Base-by-base conservation (phyloP, 1,140 invertebrate species). In the Micrasema minimum region DNA sequence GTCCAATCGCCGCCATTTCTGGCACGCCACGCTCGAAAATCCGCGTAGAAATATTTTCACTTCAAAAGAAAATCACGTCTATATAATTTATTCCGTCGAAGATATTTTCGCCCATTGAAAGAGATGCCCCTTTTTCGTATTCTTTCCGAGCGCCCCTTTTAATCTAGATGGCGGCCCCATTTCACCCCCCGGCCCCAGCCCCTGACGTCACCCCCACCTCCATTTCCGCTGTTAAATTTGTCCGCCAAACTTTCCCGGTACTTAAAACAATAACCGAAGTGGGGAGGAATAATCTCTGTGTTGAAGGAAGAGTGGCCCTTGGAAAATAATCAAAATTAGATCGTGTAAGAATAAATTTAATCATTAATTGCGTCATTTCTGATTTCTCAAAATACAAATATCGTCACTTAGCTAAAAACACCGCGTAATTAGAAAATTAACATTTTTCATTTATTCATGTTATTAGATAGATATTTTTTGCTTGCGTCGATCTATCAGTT, bases 211-310 rank as follows among this genome's bases (percentile, higher is more conserved):
- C 37, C 35, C 55, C 37, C 37, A 31, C 12, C 18, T 10, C 53
- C 37, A 55, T 48, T 72, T 72, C 57, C 71, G 71, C 66, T 65
- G 65, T 72, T 72, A 72, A 72, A 72, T 72, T 72, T 72, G 64
- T 67, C 65, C 66, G 64, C 65, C 53, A 48, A 67, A 72, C 57
- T 55, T 72, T 65, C 26, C 45, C 48, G 51, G 48, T 53, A 65
- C 45, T 65, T 26, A 67, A 72, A 67, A 50, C 57, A 72, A 72
- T 62, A 59, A 48, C 48, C 43, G 38, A 38, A 35, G 35, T 41
- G 16, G 41, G 41, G 18, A 10, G 26, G 51, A 26, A 9, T 45
- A 50, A n/a, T 26, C 45, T 3, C 31, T 38, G 26, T 10, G 20
- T 31, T 18, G 31, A 66, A 57, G 35, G 65, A 59, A 45, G 57